These are phyloP conservation scores for Todiramphus saurophagus DNA, from an alignment of 2,113 vertebrate genomes.

Conservation along the genomic window DNA sequence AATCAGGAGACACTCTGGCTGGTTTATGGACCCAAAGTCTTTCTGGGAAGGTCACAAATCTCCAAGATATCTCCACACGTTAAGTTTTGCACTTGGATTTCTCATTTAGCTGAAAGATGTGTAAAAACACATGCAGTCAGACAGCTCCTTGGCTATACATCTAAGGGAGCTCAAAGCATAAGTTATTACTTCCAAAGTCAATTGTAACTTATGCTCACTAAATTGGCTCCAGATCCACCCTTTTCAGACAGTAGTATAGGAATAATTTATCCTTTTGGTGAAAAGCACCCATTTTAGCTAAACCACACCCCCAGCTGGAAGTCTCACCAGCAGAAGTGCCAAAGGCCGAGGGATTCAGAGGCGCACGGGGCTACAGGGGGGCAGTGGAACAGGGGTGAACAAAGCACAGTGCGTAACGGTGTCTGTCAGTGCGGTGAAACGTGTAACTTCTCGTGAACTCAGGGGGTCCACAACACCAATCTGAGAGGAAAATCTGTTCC, in stretches of 20 bases:
- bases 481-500: slow-evolving; percentile 7
- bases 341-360: slow-evolving; percentile 33
- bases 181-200: slow-evolving; percentile 54
- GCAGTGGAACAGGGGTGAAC: background rate
- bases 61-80: background rate
- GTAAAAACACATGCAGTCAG: slow-evolving; percentile 31
- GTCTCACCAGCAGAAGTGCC: slow-evolving; percentile 31
- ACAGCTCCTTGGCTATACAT: slow-evolving; percentile 42
- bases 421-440: slow-evolving; percentile 32
- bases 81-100: slow-evolving; percentile 33
- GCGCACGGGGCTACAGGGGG: background rate
- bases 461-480: slow-evolving; percentile 22
- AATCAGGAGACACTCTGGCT: background rate
- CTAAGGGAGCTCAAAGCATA: slow-evolving; percentile 34
- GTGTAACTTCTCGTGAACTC: slow-evolving; percentile 7
- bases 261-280: slow-evolving; percentile 69
- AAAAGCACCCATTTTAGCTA: slow-evolving; percentile 56
- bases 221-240: slow-evolving; percentile 64
- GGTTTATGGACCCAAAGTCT: background rate
- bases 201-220: slow-evolving; percentile 58
- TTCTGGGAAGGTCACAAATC: slow-evolving; percentile 12
- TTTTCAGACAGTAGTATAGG: slow-evolving; percentile 39
- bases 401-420: background rate
- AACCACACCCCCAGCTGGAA: slow-evolving; percentile 22
- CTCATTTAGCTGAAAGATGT: slow-evolving; percentile 47